phyloP scores from a whole-genome alignment of 2,113 vertebrate species.

The Henicopernis longicauda region DNA sequence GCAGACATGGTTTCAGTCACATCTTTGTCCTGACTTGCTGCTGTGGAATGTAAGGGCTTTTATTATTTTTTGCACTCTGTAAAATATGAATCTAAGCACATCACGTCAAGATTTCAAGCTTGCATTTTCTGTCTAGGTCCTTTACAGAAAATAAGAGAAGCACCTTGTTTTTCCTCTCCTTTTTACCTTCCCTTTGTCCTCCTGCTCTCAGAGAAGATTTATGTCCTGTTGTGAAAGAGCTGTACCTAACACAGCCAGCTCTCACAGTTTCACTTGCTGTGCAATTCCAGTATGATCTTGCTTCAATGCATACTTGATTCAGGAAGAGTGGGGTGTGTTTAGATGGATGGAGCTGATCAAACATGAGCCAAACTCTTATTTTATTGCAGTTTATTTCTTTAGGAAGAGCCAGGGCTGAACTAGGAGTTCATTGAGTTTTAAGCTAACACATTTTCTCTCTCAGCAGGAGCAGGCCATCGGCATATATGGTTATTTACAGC shows the following conservation, averaged over 20 bases:
- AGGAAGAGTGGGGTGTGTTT: constrained; percentile 40
- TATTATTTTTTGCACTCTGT: neutral
- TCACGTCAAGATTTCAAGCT: neutral
- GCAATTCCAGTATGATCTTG: constrained; percentile 52
- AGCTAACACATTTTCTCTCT: constrained; percentile 52
- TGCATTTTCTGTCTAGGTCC: neutral
- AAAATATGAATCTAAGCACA: neutral
- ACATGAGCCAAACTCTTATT: constrained; percentile 21
- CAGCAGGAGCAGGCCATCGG: constrained; percentile 23
- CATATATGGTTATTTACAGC: constrained; percentile 60
- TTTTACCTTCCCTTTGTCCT: neutral
- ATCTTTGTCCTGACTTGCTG: constrained; percentile 49
- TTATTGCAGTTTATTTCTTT: constrained; percentile 50
- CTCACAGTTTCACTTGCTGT: constrained; percentile 42
- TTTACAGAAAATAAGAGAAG: neutral
- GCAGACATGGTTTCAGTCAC: neutral
- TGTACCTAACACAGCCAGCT: constrained; percentile 12
- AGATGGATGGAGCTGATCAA: constrained; percentile 40
- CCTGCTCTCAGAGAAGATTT: constrained; percentile 13
- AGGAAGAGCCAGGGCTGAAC: constrained; percentile 9
- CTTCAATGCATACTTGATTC: constrained; percentile 46
- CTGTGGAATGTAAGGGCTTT: constrained; percentile 18
- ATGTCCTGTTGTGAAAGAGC: constrained; percentile 26
- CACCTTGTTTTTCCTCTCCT: neutral
- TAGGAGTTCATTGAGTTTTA: constrained; percentile 59